A percentile compares a stretch with the other conserved stretches of the same genome.
These are phyloP conservation scores for Fregetta grallaria DNA, from an alignment of 2,113 vertebrate genomes.

Conservation along the genomic window DNA sequence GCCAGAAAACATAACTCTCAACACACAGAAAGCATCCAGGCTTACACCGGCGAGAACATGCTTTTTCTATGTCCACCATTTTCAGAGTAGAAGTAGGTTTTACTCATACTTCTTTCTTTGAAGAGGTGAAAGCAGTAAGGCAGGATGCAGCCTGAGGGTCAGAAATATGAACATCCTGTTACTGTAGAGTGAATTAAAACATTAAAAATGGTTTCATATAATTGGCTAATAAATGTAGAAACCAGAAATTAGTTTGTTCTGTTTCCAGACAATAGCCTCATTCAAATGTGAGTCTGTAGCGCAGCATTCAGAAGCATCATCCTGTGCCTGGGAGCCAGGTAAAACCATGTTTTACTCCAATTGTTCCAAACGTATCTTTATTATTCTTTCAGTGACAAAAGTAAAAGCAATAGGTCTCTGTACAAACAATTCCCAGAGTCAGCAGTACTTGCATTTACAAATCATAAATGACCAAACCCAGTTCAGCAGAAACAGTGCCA, in stretches of 20 bases:
- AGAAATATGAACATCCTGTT: not conserved
- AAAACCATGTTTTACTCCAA: not conserved
- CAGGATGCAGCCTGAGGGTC: not conserved
- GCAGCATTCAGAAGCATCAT: not conserved
- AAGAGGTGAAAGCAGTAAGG: not conserved
- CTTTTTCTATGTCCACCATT: not conserved
- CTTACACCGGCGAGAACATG: not conserved
- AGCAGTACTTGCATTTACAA: not conserved
- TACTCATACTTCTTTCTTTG: not conserved
- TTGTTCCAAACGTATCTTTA: not conserved
- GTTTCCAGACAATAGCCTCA: not conserved
- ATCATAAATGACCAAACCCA: not conserved
- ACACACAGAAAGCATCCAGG: not conserved
- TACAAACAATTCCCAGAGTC: not conserved
- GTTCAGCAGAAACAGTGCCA: not conserved
- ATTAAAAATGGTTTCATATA: not conserved
- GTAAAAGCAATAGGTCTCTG: not conserved
- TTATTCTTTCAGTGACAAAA: not conserved
- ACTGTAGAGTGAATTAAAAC: conserved; percentile 16
- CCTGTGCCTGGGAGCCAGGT: not conserved
- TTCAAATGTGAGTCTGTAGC: not conserved
- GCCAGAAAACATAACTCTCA: not conserved
- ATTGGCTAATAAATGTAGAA: not conserved
- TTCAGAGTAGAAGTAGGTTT: not conserved
- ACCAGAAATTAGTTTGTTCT: conserved; percentile 22